Conservation (phyloP, 2,888 invertebrate genomes). For the Leucania comma region DNA sequence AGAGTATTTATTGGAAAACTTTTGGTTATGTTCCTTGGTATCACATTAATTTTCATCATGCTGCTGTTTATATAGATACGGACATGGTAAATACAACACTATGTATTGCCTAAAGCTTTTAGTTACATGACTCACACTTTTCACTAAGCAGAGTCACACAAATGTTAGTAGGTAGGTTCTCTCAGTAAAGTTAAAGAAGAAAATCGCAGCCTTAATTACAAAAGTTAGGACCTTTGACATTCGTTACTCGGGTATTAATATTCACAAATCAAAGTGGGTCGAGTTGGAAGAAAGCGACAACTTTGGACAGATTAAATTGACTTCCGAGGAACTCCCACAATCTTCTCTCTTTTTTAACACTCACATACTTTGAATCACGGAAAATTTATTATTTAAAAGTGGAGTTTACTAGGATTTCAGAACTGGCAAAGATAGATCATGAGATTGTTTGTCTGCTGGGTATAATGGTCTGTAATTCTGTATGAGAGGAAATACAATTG, state of each 20-base stretch:
- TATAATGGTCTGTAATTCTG: background rate
- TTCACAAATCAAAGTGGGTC: conserved; percentile 65
- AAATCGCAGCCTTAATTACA: conserved; percentile 57
- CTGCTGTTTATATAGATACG: too few species aligned
- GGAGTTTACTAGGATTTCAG: background rate
- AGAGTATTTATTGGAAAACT: background rate
- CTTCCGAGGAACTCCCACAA: conserved; percentile 39
- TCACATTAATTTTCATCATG: background rate
- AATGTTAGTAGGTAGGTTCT: conserved; percentile 27
- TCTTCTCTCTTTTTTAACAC: conserved; percentile 40
- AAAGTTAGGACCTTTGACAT: conserved; percentile 62
- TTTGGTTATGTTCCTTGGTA: background rate
- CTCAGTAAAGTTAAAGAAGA: conserved; percentile 38
- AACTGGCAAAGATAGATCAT: background rate
- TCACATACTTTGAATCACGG: conserved; percentile 25
- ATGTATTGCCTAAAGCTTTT: background rate
- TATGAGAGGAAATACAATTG: too few species aligned
- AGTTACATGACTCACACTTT: background rate
- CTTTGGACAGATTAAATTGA: conserved; percentile 60
- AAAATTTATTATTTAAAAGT: conserved; percentile 22
- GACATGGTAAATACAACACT: too few species aligned
- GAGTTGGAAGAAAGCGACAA: conserved; percentile 32
- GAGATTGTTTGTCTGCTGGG: background rate
- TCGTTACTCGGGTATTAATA: conserved; percentile 65
- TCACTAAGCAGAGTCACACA: conserved; percentile 6